Evolutionary conservation across 37 sponge, comb jelly and placozoan species (phyloP).

Genomic region (Axinella damicornis): DNA sequence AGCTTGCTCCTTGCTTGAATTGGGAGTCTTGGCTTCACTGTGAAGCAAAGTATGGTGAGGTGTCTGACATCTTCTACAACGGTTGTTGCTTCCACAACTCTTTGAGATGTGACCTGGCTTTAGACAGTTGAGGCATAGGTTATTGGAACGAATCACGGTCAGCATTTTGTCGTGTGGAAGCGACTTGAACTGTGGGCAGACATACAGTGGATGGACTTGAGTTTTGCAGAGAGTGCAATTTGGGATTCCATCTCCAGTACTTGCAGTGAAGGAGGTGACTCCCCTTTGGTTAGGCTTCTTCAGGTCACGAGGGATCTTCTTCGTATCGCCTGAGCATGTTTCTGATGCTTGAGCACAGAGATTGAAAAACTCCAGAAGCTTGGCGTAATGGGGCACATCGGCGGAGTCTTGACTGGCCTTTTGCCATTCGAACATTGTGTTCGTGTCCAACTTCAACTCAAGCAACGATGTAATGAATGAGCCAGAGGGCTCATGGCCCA

Average conservation of each 20-base stretch:
- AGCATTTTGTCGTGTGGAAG: slow-evolving; percentile 12
- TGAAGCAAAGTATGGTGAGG: slow-evolving; percentile 1
- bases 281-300: too few species aligned
- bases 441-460: slow-evolving; percentile 5
- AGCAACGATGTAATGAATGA: slow-evolving; percentile 20
- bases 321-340: not conserved
- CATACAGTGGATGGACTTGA: slow-evolving; percentile 5
- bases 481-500: slow-evolving; percentile 24
- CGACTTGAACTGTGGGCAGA: slow-evolving; percentile 20
- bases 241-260: not conserved
- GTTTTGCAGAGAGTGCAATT: slow-evolving; percentile 26
- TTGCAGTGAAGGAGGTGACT: slow-evolving; percentile 9
- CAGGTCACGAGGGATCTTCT: not conserved
- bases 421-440: slow-evolving; percentile 26
- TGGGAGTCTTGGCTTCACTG: not conserved
- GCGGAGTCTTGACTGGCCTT: slow-evolving; percentile 8
- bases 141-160: not conserved
- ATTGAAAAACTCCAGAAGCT: not conserved
- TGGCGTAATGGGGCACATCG: slow-evolving; percentile 6
- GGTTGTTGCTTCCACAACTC: slow-evolving; percentile 1
- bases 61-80: not conserved
- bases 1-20: too few species aligned
- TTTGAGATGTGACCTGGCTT: slow-evolving; percentile 20
- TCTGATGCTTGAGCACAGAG: slow-evolving; percentile 24
- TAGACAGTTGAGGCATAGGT: slow-evolving; percentile 31